These are phyloP conservation scores for Anhinga anhinga DNA, from an alignment of 2,113 vertebrate species.

Conservation along the genomic window DNA sequence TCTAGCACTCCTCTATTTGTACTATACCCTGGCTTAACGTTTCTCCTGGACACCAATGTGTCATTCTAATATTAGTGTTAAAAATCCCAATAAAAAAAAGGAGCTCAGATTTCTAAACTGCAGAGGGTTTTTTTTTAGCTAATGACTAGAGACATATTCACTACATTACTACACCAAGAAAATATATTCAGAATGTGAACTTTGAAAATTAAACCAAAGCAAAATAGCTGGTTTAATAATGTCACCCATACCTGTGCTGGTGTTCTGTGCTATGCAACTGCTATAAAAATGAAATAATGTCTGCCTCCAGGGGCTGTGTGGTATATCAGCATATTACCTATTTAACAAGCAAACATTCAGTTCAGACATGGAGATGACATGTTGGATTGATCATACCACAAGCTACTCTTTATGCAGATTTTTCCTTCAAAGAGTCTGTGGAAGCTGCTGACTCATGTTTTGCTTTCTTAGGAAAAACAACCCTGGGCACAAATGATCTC, in stretches of 20 bases:
- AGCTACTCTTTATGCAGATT: background rate
- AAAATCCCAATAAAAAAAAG: background rate
- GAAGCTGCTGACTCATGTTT: background rate
- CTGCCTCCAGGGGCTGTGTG: background rate
- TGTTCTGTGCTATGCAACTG: background rate
- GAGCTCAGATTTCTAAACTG: background rate
- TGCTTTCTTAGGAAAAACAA: background rate
- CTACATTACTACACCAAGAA: background rate
- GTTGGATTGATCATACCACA: background rate
- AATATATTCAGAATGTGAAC: background rate
- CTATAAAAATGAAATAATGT: background rate
- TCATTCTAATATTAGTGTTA: background rate
- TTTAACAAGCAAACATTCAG: background rate
- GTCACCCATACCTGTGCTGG: background rate
- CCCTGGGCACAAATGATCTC: accelerated
- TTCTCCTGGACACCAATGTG: background rate
- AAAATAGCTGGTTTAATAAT: background rate
- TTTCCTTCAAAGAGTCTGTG: background rate
- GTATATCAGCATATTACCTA: background rate
- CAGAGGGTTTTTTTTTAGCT: background rate
- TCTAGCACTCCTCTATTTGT: background rate
- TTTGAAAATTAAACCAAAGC: background rate
- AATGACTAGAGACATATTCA: background rate
- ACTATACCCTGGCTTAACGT: background rate
- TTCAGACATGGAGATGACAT: background rate